phyloP scores from a whole-genome alignment of 2,888 invertebrate species.

The Tenthredo amoena region DNA sequence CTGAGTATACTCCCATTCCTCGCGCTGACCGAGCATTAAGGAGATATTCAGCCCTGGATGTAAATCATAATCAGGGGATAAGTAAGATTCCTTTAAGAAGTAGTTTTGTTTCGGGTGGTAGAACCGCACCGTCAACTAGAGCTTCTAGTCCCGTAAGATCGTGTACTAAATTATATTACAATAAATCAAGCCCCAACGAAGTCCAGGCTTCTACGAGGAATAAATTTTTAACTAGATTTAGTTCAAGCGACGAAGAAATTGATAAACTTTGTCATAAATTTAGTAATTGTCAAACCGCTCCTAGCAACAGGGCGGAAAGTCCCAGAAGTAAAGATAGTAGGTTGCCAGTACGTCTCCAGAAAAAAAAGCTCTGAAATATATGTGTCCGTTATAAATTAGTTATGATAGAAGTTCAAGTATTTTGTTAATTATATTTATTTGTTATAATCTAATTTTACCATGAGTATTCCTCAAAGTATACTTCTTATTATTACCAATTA shows the following conservation, averaged over 20 bases:
- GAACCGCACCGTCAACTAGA: slow-evolving; percentile 74
- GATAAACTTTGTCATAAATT: slow-evolving; percentile 71
- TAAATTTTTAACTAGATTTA: slow-evolving; percentile 67
- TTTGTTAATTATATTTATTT: slow-evolving; percentile 49
- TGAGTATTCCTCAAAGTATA: slow-evolving; percentile 15
- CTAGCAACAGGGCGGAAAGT: slow-evolving; percentile 58
- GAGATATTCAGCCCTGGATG: slow-evolving; percentile 69
- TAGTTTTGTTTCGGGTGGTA: slow-evolving; percentile 68
- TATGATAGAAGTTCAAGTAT: slow-evolving; percentile 2
- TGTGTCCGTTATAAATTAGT: slow-evolving; percentile 50
- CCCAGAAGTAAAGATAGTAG: slow-evolving; percentile 64
- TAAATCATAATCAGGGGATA: slow-evolving; percentile 75
- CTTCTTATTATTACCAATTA: neutral
- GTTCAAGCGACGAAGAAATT: slow-evolving; percentile 73
- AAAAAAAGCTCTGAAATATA: slow-evolving; percentile 65
- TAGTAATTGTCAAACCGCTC: slow-evolving; percentile 60
- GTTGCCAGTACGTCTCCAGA: slow-evolving; percentile 68
- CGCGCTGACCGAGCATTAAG: slow-evolving; percentile 60
- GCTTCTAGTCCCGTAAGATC: slow-evolving; percentile 73
- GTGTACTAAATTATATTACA: slow-evolving; percentile 65
- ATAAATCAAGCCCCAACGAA: slow-evolving; percentile 59
- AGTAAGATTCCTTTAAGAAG: slow-evolving; percentile 74
- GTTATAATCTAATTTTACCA: slow-evolving; percentile 39
- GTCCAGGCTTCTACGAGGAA: slow-evolving; percentile 58
- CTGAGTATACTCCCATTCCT: slow-evolving; percentile 65